Conservation (phyloP, 30 jellyfish, hydroid and myxozoan genomes). For the Aurelia sp. region DNA sequence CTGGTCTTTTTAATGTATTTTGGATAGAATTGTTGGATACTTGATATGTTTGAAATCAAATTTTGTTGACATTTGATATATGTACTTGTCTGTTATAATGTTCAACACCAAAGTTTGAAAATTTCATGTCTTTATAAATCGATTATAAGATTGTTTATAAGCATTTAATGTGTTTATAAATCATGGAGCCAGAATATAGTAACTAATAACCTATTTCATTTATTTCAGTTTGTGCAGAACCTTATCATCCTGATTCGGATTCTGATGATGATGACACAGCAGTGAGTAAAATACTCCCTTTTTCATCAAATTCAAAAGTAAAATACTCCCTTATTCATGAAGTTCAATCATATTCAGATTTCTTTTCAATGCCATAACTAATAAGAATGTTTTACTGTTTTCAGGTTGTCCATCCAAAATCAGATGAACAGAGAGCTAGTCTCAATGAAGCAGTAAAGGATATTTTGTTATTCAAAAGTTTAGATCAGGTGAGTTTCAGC, state of each 20-base stretch:
- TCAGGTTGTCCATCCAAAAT: conserved; percentile 92
- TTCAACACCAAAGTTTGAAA: too few species aligned
- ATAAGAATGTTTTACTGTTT: background rate
- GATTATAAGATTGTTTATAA: too few species aligned
- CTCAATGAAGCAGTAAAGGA: conserved; percentile 93
- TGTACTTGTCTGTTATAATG: too few species aligned
- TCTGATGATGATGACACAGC: conserved; percentile 82
- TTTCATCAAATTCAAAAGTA: conserved; percentile 7
- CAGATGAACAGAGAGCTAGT: conserved; percentile 94
- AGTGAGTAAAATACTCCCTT: conserved; percentile 47
- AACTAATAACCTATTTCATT: background rate
- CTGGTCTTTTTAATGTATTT: too few species aligned
- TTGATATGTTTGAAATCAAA: too few species aligned
- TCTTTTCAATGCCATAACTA: too few species aligned
- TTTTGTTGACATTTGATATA: too few species aligned
- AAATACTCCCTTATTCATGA: background rate
- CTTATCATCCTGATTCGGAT: conserved; percentile 97
- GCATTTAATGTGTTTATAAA: too few species aligned
- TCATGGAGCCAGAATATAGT: too few species aligned
- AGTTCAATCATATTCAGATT: too few species aligned
- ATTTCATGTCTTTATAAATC: too few species aligned
- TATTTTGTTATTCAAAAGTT: conserved; percentile 82
- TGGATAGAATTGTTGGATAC: too few species aligned
- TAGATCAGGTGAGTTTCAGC: conserved; percentile 76
- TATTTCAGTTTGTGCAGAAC: conserved; percentile 95